A percentile compares a stretch with the other conserved stretches of the same genome.
Conservation (phyloP, 2,113 vertebrate species). For the Oryzias woworae region DNA sequence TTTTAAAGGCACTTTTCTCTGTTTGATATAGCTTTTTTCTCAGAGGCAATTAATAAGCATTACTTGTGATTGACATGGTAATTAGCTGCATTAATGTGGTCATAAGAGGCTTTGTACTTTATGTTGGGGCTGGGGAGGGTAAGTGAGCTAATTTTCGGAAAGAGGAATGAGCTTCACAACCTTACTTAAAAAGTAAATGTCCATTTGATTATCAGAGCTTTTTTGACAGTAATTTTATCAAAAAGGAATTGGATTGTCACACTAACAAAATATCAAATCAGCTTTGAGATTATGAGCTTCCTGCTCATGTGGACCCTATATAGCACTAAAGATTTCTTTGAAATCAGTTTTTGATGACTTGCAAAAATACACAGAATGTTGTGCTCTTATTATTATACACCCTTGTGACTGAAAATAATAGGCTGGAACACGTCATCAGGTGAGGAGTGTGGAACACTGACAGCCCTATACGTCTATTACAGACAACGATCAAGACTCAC, state of each 20-base stretch:
- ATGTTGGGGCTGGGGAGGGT: slow-evolving; percentile 45
- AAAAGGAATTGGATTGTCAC: slow-evolving; percentile 28
- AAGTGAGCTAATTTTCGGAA: slow-evolving; percentile 53
- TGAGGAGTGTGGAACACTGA: too few species aligned
- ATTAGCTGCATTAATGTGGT: slow-evolving; percentile 81
- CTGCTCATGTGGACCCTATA: slow-evolving; percentile 26
- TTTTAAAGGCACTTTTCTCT: slow-evolving; percentile 77
- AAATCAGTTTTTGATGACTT: slow-evolving; percentile 12
- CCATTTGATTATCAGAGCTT: slow-evolving; percentile 64
- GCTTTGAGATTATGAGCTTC: slow-evolving; percentile 40
- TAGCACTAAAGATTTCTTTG: slow-evolving; percentile 13
- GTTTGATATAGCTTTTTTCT: slow-evolving; percentile 77
- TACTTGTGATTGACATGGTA: slow-evolving; percentile 82
- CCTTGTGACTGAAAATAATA: too few species aligned
- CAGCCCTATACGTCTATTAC: too few species aligned
- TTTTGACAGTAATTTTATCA: slow-evolving; percentile 66
- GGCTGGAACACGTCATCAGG: too few species aligned
- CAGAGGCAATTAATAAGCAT: slow-evolving; percentile 82
- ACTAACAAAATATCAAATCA: slow-evolving; percentile 50
- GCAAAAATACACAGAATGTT: slow-evolving; percentile 3
- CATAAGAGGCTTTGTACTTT: slow-evolving; percentile 76
- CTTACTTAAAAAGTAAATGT: slow-evolving; percentile 74
- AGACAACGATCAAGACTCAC: too few species aligned
- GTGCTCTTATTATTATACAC: too few species aligned
- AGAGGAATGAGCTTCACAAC: slow-evolving; percentile 53